Conservation (phyloP, 2,888 invertebrate species). For the Selenia dentaria region DNA sequence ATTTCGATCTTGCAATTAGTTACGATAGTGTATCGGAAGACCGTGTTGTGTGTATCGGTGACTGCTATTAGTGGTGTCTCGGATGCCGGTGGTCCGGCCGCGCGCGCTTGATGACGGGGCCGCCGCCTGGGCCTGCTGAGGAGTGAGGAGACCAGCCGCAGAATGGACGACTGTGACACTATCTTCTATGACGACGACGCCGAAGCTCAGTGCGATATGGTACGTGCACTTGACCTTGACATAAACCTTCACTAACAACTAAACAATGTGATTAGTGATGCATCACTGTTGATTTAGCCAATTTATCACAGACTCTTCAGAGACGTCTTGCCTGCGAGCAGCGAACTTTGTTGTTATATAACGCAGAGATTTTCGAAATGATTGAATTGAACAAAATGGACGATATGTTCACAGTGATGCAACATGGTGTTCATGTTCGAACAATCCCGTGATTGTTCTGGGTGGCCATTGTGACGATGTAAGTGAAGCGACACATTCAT, state of each 20-base stretch:
- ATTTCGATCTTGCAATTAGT: conserved; percentile 56
- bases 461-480: conserved; percentile 31
- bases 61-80: conserved; percentile 56
- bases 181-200: conserved; percentile 83
- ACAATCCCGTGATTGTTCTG: conserved; percentile 34
- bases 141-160: conserved; percentile 64
- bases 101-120: conserved; percentile 78
- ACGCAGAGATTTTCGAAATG: conserved; percentile 36
- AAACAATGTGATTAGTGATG: conserved; percentile 37
- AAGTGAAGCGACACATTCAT: conserved; percentile 25
- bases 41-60: conserved; percentile 49
- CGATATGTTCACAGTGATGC: conserved; percentile 48
- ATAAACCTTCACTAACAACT: conserved; percentile 34
- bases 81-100: conserved; percentile 82
- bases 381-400: conserved; percentile 53
- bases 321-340: background rate
- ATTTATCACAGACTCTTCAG: conserved; percentile 1
- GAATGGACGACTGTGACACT: conserved; percentile 81
- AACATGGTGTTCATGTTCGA: conserved; percentile 32
- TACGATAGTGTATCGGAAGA: conserved; percentile 51
- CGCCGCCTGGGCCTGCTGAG: conserved; percentile 56
- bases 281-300: conserved; percentile 7
- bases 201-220: conserved; percentile 81
- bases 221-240: conserved; percentile 57
- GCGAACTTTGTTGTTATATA: conserved; percentile 42